Evolutionary conservation across 2,888 invertebrate species (phyloP).

Genomic region (Plutella xylostella): DNA sequence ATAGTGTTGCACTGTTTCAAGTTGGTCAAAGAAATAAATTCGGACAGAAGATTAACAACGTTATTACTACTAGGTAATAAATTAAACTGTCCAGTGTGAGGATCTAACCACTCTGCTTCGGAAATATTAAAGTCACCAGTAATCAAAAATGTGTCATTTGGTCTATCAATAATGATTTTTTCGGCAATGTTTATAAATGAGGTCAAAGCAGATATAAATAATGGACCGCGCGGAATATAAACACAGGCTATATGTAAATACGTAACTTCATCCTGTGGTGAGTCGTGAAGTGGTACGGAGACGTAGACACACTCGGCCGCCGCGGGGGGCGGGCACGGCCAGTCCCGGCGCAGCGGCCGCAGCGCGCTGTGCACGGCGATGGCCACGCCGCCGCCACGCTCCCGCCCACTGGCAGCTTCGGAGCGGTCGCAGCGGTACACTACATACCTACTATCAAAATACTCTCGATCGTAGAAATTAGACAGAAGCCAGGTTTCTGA

Average conservation of each 20-base stretch:
- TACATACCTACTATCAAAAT: constrained; percentile 11
- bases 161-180: background rate
- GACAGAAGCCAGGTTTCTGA: constrained; percentile 9
- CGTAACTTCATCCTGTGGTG: background rate
- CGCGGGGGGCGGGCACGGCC: constrained; percentile 2
- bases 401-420: background rate
- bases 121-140: background rate
- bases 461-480: constrained; percentile 9
- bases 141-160: background rate
- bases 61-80: too few species aligned
- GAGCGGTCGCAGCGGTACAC: constrained; percentile 8
- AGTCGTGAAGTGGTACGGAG: constrained; percentile 6
- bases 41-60: too few species aligned
- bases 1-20: too few species aligned
- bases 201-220: too few species aligned
- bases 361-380: constrained; percentile 7
- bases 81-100: too few species aligned
- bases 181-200: background rate
- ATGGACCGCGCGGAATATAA: constrained; percentile 15
- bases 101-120: background rate
- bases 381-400: constrained; percentile 5
- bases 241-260: constrained; percentile 1
- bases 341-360: background rate
- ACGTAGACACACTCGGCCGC: constrained; percentile 8
- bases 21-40: too few species aligned